A percentile compares a stretch with the other conserved stretches of the same genome.
Evolutionary conservation across 2,888 invertebrate species (phyloP).

Genomic region (Brachyptera putata): DNA sequence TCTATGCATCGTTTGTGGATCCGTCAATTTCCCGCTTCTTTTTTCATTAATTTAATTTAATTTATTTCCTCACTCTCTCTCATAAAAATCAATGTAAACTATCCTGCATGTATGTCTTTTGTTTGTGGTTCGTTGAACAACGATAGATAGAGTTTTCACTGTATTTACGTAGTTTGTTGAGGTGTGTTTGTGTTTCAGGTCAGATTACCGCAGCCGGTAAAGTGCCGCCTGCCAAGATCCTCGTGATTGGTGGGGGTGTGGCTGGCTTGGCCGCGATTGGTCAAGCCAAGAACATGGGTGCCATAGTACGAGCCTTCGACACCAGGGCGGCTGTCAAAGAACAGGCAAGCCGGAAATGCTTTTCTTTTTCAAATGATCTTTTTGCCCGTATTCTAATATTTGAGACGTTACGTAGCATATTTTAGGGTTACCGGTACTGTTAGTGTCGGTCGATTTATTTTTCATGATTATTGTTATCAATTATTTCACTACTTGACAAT

Average conservation of each 20-base stretch:
- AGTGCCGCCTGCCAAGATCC: slow-evolving; percentile 82
- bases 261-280: slow-evolving; percentile 83
- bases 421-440: neutral
- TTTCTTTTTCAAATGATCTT: neutral
- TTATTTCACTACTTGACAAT: too few relatives aligned
- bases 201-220: slow-evolving; percentile 89
- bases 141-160: too few relatives aligned
- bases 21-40: too few relatives aligned
- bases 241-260: slow-evolving; percentile 86
- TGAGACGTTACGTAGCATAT: neutral
- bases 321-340: slow-evolving; percentile 78
- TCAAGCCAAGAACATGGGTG: slow-evolving; percentile 83
- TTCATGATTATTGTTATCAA: too few relatives aligned
- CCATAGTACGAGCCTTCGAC: slow-evolving; percentile 83
- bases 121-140: too few relatives aligned
- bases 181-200: slow-evolving; percentile 48
- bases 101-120: too few relatives aligned
- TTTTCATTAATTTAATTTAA: too few relatives aligned
- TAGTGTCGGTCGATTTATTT: too few relatives aligned
- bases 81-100: too few relatives aligned
- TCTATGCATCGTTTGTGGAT: too few relatives aligned
- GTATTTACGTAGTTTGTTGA: too few relatives aligned
- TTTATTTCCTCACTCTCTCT: too few relatives aligned
- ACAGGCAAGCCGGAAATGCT: slow-evolving; percentile 47
- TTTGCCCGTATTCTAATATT: neutral